Evolutionary conservation across 2,797 vertebrate species (phyloP), one percentile per base, ranked within the genome.

Genomic region (Taenioides sp.): DNA sequence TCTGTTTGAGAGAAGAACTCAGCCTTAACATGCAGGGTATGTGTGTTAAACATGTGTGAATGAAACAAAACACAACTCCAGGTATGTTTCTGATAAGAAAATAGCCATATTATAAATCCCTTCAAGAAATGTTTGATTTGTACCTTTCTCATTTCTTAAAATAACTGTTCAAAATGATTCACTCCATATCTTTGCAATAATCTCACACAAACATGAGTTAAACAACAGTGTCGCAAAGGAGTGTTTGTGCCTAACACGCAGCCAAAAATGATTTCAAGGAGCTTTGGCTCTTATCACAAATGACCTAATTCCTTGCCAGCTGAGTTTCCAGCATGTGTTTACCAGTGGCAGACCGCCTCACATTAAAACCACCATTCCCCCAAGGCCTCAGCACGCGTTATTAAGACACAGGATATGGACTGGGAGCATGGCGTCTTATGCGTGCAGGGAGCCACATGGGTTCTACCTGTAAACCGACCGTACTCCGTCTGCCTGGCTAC

Each of bases 351-450:
- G 83, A 83, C 85, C 84, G 75, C 87, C 84, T 91, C 81, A 87
- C 77, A 89, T 92, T 92, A 92, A 92, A 90, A 71, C 85, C 77
- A 68, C 87, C 65, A 59, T 86, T 89, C 82, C 91, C 91, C 85
- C 34, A 79, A 84, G 85, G 87, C 88, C 50, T 12, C 77, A 70
- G 77, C 87, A 80, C 83, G 76, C 82, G 78, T 92, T 86, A 88
- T 92, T 90, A 92, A 89, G 84, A 88, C 89, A 91, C 89, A 88
- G 90, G 92, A 92, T 91, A 88, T 92, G 86, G 86, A 89, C 87
- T 88, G 84, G 82, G 88, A 87, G 82, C 83, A 75, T 81, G 86
- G 82, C 84, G 80, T 88, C 88, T 82, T 86, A 81, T 83, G 80
- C 80, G 78, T 82, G 81, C 60, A 87, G 79, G 84, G 80, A 89